Conservation (phyloP, 2,888 invertebrate genomes). For the Acleris holmiana region DNA sequence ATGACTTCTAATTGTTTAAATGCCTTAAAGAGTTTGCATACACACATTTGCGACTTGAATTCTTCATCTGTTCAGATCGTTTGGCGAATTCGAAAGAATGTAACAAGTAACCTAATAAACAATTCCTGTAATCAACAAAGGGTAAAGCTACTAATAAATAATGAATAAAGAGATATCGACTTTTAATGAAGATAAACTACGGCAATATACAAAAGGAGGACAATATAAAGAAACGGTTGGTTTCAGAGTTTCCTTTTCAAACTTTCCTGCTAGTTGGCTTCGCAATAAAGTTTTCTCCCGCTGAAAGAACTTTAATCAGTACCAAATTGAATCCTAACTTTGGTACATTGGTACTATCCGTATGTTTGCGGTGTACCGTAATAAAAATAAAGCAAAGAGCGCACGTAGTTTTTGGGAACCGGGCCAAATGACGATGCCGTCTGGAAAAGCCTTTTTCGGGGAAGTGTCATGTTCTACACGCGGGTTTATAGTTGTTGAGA, state of each 20-base stretch:
- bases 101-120: too few species aligned
- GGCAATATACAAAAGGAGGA: too few species aligned
- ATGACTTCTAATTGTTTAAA: too few species aligned
- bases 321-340: slow-evolving; percentile 4
- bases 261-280: not conserved
- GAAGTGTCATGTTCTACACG: not conserved
- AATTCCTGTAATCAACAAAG: too few species aligned
- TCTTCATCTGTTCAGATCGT: too few species aligned
- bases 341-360: not conserved
- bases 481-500: not conserved
- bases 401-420: slow-evolving; percentile 16
- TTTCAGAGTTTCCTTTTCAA: not conserved
- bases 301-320: slow-evolving; percentile 2
- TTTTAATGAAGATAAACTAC: too few species aligned
- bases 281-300: not conserved
- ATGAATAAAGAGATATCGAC: not conserved
- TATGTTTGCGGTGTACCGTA: slow-evolving; percentile 5
- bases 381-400: slow-evolving; percentile 23
- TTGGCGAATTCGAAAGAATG: too few species aligned
- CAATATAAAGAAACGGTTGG: too few species aligned
- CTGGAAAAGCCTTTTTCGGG: not conserved
- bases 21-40: too few species aligned
- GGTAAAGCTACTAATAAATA: not conserved
- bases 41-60: too few species aligned
- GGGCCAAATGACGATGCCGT: slow-evolving; percentile 20